Evolutionary conservation across 2,797 vertebrate genomes (phyloP).

Genomic region (Nannoperca australis): DNA sequence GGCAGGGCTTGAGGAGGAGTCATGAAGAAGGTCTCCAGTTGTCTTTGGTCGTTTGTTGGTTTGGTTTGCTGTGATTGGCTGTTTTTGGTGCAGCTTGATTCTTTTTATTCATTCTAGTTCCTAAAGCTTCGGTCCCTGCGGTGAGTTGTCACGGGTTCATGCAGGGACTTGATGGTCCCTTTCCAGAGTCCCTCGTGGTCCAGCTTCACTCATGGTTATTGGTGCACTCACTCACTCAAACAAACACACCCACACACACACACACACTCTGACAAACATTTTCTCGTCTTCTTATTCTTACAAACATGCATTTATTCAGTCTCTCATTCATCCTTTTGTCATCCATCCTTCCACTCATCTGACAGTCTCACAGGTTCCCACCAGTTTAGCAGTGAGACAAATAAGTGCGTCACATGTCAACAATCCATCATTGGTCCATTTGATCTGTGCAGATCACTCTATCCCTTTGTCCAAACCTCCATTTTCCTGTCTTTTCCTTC

Average conservation of each 20-base stretch:
- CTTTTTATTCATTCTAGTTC: constrained; percentile 86
- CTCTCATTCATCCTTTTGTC: constrained; percentile 54
- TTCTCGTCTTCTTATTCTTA: constrained; percentile 46
- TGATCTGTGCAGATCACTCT: constrained; percentile 64
- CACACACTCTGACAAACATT: constrained; percentile 49
- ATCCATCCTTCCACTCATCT: constrained; percentile 45
- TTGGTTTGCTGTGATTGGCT: constrained; percentile 74
- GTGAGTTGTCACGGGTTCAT: constrained; percentile 75
- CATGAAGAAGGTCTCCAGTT: constrained; percentile 77
- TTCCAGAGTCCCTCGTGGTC: constrained; percentile 73
- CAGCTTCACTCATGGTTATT: constrained; percentile 81
- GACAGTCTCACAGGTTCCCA: constrained; percentile 67
- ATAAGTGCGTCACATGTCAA: constrained; percentile 80
- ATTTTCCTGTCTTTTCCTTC: constrained; percentile 53
- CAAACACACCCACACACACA: constrained; percentile 36
- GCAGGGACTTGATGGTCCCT: constrained; percentile 71
- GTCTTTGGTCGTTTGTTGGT: constrained; percentile 82
- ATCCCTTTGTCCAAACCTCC: constrained; percentile 58
- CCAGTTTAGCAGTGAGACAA: constrained; percentile 73
- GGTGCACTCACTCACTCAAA: constrained; percentile 58
- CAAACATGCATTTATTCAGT: constrained; percentile 67
- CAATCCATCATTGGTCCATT: constrained; percentile 70
- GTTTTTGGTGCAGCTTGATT: constrained; percentile 80
- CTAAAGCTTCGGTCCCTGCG: constrained; percentile 80
- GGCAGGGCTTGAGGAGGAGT: constrained; percentile 53